phyloP scores from a whole-genome alignment of 2,888 invertebrate genomes.

The Galeruca laticollis region DNA sequence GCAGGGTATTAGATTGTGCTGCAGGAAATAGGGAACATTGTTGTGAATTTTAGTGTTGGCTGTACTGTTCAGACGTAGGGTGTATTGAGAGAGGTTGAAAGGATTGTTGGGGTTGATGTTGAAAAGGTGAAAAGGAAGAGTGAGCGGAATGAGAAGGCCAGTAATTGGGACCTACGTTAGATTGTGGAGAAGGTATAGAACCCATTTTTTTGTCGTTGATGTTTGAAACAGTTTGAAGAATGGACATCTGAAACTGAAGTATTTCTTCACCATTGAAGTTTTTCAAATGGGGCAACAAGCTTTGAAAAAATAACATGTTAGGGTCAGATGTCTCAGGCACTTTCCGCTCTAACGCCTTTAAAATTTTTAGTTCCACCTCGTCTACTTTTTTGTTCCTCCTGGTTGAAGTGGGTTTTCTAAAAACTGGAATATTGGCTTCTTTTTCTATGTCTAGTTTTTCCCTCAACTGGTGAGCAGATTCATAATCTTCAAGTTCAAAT shows the following conservation, averaged over 20 bases:
- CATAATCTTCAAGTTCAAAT: too few species aligned
- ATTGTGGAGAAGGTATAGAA: too few species aligned
- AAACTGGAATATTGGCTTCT: constrained; percentile 2
- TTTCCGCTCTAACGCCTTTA: constrained; percentile 20
- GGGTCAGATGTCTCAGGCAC: constrained; percentile 17
- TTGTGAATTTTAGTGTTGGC: too few species aligned
- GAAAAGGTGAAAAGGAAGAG: background rate
- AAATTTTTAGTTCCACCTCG: constrained; percentile 30
- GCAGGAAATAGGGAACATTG: too few species aligned
- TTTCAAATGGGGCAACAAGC: constrained; percentile 26
- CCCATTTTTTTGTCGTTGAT: constrained; percentile 21
- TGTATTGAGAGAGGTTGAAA: too few species aligned
- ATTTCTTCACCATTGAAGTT: constrained; percentile 22
- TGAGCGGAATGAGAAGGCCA: background rate
- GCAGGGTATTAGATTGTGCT: too few species aligned
- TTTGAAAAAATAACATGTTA: constrained; percentile 2
- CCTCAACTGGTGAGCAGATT: constrained; percentile 11
- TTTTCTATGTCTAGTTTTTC: constrained; percentile 26
- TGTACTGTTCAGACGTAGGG: too few species aligned
- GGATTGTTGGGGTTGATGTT: too few species aligned
- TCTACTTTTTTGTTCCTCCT: constrained; percentile 28
- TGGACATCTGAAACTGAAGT: constrained; percentile 20
- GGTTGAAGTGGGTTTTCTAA: constrained; percentile 22
- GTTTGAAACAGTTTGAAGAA: constrained; percentile 26
- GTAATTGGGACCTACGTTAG: too few species aligned